Evolutionary conservation across 1,140 invertebrate species (phyloP).

Genomic region (Cepaea nemoralis): DNA sequence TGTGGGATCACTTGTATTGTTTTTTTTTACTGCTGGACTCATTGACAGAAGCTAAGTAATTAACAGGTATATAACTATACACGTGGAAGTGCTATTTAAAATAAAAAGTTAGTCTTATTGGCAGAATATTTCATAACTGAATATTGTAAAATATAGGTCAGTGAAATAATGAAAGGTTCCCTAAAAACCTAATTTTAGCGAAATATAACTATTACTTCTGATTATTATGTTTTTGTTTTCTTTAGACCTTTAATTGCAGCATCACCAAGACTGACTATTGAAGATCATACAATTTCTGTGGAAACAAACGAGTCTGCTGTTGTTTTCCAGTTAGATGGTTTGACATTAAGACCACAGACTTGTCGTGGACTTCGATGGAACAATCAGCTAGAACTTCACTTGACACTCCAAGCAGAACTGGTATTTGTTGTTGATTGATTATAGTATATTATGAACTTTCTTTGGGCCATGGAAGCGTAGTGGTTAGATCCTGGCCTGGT

Average conservation of each 20-base stretch:
- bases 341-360: constrained; percentile 16
- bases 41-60: too few relatives aligned
- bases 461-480: too few relatives aligned
- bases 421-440: background rate
- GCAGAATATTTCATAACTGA: background rate
- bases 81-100: too few relatives aligned
- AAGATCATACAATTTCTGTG: background rate
- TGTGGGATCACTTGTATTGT: too few relatives aligned
- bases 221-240: background rate
- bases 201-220: background rate
- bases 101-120: too few relatives aligned
- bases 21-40: too few relatives aligned
- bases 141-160: background rate
- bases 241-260: background rate
- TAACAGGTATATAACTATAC: too few relatives aligned
- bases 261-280: constrained; percentile 17
- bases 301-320: background rate
- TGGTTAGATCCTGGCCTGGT: too few relatives aligned
- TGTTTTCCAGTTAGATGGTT: background rate
- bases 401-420: constrained; percentile 27
- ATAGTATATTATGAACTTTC: background rate
- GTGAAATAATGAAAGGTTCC: background rate
- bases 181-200: background rate
- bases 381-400: constrained; percentile 19
- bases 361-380: constrained; percentile 29